These are phyloP conservation scores for Thera obeliscata DNA, from an alignment of 2,888 invertebrate species.

Conservation along the genomic window DNA sequence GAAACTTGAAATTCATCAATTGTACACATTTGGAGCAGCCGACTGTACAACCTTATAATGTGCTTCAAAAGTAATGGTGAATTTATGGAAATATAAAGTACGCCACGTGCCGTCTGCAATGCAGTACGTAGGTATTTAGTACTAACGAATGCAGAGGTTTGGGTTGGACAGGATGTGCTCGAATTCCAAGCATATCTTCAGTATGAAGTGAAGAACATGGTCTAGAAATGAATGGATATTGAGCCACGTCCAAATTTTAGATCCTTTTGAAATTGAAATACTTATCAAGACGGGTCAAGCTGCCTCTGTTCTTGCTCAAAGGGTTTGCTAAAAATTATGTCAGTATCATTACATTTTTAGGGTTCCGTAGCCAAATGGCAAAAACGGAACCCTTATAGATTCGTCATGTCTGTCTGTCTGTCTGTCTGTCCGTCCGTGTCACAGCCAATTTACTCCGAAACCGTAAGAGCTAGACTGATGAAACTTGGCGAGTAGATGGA, in stretches of 20 bases:
- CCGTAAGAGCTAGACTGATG: too few species aligned
- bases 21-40: too few species aligned
- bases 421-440: too few species aligned
- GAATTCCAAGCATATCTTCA: slow-evolving; percentile 6
- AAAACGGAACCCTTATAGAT: too few species aligned
- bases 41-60: background rate
- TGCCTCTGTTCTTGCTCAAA: background rate
- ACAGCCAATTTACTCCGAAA: too few species aligned
- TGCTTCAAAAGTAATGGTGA: background rate
- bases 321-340: too few species aligned
- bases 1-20: too few species aligned
- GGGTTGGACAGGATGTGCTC: slow-evolving; percentile 1
- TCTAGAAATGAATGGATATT: background rate
- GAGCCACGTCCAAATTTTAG: background rate
- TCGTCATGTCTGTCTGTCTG: too few species aligned
- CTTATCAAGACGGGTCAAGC: background rate
- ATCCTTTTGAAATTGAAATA: background rate
- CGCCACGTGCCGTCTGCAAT: slow-evolving; percentile 7
- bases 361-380: too few species aligned
- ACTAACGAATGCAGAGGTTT: slow-evolving; percentile 4
- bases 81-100: slow-evolving; percentile 1
- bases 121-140: background rate
- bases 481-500: too few species aligned
- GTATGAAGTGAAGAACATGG: background rate
- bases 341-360: too few species aligned